Conservation (phyloP, 2,113 vertebrate genomes). For the Sialia sialis region DNA sequence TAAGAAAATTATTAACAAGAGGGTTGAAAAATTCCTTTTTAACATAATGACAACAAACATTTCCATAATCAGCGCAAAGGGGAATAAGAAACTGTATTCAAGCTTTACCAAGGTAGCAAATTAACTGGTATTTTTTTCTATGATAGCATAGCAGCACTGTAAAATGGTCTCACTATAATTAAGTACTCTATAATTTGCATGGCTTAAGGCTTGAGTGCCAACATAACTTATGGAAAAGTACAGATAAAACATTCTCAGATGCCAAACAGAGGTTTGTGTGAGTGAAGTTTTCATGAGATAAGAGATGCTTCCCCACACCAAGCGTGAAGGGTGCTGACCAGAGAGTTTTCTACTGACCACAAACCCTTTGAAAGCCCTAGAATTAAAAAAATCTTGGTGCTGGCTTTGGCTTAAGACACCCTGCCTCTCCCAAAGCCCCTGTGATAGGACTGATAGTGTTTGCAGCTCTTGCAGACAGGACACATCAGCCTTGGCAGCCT, state of each 20-base stretch:
- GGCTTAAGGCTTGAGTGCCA: background rate
- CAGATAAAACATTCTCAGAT: background rate
- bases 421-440: accelerated
- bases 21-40: background rate
- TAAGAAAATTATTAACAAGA: background rate
- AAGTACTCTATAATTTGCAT: background rate
- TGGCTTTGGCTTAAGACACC: background rate
- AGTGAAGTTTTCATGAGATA: background rate
- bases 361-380: background rate
- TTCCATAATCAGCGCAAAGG: background rate
- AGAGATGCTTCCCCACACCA: background rate
- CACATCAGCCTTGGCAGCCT: accelerated
- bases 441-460: background rate
- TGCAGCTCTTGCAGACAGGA: background rate
- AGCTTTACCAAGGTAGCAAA: background rate
- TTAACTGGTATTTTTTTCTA: background rate
- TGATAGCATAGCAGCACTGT: background rate
- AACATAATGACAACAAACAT: background rate
- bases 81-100: background rate
- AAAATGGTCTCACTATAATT: background rate
- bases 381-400: background rate
- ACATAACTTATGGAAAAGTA: background rate
- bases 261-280: background rate
- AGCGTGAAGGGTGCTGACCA: accelerated
- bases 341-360: background rate